Conservation (phyloP, 2,888 invertebrate genomes). For the Dynastes hyllus region DNA sequence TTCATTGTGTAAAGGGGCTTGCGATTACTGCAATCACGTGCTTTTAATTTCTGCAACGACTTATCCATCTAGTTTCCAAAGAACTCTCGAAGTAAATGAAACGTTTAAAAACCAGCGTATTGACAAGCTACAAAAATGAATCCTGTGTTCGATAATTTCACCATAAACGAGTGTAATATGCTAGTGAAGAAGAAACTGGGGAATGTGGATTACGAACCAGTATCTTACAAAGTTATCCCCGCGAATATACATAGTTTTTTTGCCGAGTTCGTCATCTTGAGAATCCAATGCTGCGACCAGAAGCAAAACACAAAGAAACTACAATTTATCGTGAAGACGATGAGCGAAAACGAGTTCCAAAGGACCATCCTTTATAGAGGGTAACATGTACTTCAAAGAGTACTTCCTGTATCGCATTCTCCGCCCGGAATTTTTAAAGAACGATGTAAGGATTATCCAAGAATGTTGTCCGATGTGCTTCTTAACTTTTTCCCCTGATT, state of each 20-base stretch:
- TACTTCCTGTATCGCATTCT: background rate
- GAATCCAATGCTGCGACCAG: background rate
- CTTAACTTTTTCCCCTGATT: background rate
- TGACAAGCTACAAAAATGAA: background rate
- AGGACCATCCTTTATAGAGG: background rate
- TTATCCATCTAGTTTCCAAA: too few relatives aligned
- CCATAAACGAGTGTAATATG: background rate
- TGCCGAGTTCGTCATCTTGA: background rate
- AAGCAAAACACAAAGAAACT: background rate
- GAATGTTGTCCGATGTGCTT: background rate
- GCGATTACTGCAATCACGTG: too few relatives aligned
- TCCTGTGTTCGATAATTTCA: background rate
- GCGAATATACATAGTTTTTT: background rate
- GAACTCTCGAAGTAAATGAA: too few relatives aligned
- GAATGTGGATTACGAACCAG: background rate
- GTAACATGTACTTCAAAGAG: background rate
- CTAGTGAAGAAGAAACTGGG: background rate
- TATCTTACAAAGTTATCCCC: background rate
- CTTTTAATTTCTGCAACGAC: too few relatives aligned
- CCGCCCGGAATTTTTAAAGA: background rate
- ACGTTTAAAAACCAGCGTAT: too few relatives aligned
- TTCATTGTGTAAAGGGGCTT: too few relatives aligned
- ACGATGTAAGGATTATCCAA: background rate
- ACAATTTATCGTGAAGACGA: background rate
- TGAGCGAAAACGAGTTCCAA: background rate